These are phyloP conservation scores for Limnephilus auricula DNA, from an alignment of 2,888 invertebrate species.

Conservation along the genomic window DNA sequence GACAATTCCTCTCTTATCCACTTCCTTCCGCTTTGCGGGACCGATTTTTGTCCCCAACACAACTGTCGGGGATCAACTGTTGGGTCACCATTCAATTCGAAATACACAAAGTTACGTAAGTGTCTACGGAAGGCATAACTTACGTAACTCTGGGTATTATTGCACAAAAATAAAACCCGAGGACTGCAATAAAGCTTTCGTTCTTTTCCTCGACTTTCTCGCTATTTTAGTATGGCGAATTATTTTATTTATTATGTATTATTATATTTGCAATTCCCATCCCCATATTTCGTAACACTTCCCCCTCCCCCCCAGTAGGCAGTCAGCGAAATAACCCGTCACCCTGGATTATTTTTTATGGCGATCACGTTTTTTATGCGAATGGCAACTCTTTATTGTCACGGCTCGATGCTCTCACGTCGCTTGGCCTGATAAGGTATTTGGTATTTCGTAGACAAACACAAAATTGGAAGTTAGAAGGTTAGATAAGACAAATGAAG, in stretches of 20 bases:
- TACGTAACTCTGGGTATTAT: too few species aligned
- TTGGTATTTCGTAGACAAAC: neutral
- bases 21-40: too few species aligned
- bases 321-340: neutral
- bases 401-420: neutral
- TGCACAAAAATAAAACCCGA: neutral
- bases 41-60: too few species aligned
- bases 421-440: neutral
- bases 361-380: constrained; percentile 36
- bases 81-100: too few species aligned
- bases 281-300: neutral
- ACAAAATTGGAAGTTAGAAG: neutral
- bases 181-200: neutral
- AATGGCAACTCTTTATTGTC: constrained; percentile 19
- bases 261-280: neutral
- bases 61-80: too few species aligned
- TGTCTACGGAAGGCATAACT: too few species aligned
- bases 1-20: too few species aligned
- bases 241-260: neutral
- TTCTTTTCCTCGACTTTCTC: neutral
- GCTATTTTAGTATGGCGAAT: neutral
- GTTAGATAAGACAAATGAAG: too few species aligned
- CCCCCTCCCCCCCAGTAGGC: neutral
- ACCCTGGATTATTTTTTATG: constrained; percentile 6
- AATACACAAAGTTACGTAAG: too few species aligned